These are phyloP conservation scores for Chironomus tepperi DNA, from an alignment of 1,140 invertebrate genomes.

Conservation along the genomic window DNA sequence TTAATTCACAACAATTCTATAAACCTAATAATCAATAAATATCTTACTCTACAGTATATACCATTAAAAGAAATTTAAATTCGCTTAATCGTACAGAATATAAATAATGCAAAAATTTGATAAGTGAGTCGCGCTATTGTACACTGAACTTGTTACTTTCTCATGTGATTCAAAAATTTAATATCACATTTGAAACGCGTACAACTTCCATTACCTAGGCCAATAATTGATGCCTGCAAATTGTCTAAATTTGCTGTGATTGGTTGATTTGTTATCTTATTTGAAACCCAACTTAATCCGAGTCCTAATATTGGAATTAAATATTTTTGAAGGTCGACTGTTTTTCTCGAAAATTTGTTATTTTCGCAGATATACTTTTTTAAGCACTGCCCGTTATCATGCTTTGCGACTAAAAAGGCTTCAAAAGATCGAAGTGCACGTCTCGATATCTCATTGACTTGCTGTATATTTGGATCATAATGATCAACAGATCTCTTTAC, in stretches of 20 bases:
- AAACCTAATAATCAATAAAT: too few species aligned
- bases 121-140: background rate
- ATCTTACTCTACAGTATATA: too few species aligned
- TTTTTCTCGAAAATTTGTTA: constrained; percentile 48
- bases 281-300: constrained; percentile 49
- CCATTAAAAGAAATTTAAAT: too few species aligned
- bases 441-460: constrained; percentile 46
- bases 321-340: constrained; percentile 45
- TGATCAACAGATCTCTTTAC: constrained; percentile 33
- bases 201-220: constrained; percentile 47
- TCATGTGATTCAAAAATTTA: background rate
- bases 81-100: background rate
- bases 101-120: background rate
- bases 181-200: background rate
- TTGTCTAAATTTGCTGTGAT: constrained; percentile 33
- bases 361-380: constrained; percentile 51
- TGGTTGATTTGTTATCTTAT: constrained; percentile 35
- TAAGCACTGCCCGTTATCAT: constrained; percentile 47
- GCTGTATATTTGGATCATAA: constrained; percentile 25
- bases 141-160: background rate
- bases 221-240: constrained; percentile 47
- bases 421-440: constrained; percentile 46
- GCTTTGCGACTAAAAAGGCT: constrained; percentile 42
- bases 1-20: too few species aligned
- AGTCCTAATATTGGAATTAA: constrained; percentile 60